Base-by-base conservation (phyloP, 2,113 vertebrate genomes). In the Shinisaurus crocodilurus region DNA sequence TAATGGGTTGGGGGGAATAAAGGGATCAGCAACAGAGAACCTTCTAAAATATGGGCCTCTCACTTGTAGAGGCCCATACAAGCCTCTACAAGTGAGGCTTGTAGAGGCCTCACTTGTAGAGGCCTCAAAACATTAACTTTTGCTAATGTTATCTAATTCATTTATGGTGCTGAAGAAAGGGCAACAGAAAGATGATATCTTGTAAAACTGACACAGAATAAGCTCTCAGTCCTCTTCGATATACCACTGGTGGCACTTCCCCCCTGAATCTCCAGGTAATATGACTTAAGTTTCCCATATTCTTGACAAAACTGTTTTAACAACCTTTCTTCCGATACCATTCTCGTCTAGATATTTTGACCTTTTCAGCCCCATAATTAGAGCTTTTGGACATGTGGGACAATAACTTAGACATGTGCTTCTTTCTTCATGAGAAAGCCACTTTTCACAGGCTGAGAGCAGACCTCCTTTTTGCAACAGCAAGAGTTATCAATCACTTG, bases 351-450 rank as follows among this genome's bases (percentile, higher is more conserved):
- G 27, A 43, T 69, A 87, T 76, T 85, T 72, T 91, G 48, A 75
- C 18, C 85, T 90, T 94, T 45, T 80, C 92, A 90, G 90, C 43
- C 25, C 88, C n/a, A 4, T 45, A 63, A 37, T 90, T 92, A 92
- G 84, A 87, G 85, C 67, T 2, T 65, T 86, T 60, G 32, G 85
- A 92, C 86, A 89, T 5, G 25, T 1, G 63, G 92, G 88, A 40
- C 29, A 82, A 75, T 81, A 93, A 86, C 37, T 1, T 40, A 81
- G 8, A 75, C 7, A 32, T 69, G 13, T 45, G 69, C 72, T 50
- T 90, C 6, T 92, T 89, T 48, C 29, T 63, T 88, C 80, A 65
- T 2, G 12, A 70, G 4, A 54, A 89, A 87, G 48, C 76, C 20
- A 85, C 0, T 8, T 54, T 65, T 69, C 12, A 32, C 23, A 16